Evolutionary conservation across 2,797 vertebrate species (phyloP).

Genomic region (Spinibarbus caldwelli): DNA sequence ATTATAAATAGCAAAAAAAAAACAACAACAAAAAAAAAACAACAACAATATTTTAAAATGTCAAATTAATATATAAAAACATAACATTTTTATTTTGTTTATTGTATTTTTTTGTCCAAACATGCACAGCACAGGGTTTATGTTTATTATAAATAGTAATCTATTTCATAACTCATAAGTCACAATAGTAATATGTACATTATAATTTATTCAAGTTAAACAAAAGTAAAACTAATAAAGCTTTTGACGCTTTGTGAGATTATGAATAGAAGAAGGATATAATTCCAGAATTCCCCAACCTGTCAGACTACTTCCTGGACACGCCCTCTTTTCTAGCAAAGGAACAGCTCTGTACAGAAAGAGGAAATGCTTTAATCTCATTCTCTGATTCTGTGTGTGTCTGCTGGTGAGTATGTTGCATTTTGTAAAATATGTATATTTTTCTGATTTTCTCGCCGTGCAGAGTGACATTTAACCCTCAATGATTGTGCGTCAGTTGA

Average conservation of each 20-base stretch:
- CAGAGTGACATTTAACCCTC: constrained; percentile 9
- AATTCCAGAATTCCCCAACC: background rate
- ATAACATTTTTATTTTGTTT: background rate
- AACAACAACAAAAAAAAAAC: no score
- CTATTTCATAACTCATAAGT: background rate
- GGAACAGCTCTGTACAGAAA: background rate
- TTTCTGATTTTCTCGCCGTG: constrained; percentile 19
- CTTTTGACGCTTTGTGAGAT: background rate
- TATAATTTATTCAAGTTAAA: background rate
- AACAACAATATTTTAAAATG: no score
- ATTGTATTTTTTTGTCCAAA: background rate
- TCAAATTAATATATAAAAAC: no score
- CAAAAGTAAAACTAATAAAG: background rate
- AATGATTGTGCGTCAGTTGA: constrained; percentile 70
- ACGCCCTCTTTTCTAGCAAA: background rate
- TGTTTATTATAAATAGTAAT: background rate
- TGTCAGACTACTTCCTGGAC: background rate
- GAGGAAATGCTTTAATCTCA: constrained; percentile 3
- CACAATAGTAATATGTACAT: background rate
- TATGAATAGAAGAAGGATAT: background rate
- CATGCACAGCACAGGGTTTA: background rate
- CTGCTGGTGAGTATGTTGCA: background rate
- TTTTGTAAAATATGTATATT: background rate
- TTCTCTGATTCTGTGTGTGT: background rate
- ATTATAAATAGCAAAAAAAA: background rate